Percentiles rank a stretch among this genome's conserved stretches.
Evolutionary conservation across 2,113 vertebrate genomes (phyloP).

Genomic region (Passer montanus): DNA sequence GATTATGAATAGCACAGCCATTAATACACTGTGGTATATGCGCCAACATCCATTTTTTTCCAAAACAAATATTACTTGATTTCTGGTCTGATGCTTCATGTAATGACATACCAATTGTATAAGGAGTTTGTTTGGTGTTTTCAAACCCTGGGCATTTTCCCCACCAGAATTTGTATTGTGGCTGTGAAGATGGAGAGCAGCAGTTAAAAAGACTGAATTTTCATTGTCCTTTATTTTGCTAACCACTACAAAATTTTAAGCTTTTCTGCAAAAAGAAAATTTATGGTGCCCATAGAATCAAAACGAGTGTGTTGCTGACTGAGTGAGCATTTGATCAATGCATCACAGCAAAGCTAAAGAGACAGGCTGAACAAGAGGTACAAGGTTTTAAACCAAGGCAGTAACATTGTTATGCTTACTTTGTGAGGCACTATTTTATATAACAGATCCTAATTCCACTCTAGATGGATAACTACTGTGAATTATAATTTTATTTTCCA

Average conservation of each 20-base stretch:
- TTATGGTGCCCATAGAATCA: not conserved
- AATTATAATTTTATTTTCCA: constrained; percentile 57
- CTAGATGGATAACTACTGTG: constrained; percentile 13
- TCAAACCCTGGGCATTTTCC: not conserved
- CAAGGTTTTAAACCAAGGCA: not conserved
- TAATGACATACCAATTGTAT: not conserved
- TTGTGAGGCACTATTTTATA: not conserved
- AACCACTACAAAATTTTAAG: not conserved
- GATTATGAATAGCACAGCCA: not conserved
- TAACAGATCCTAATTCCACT: constrained; percentile 16
- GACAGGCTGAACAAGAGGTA: not conserved
- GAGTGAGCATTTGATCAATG: not conserved
- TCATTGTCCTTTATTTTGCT: not conserved
- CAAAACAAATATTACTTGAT: constrained; percentile 36
- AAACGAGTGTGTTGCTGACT: not conserved
- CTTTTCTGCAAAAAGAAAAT: constrained; percentile 19
- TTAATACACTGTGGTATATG: not conserved
- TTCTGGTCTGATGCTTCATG: not conserved
- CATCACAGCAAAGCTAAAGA: not conserved
- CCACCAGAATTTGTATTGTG: not conserved
- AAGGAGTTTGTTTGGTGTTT: not conserved
- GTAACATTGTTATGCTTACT: not conserved
- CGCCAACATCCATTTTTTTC: not conserved
- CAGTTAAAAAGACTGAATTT: not conserved
- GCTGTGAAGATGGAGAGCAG: not conserved